These are phyloP conservation scores for Hoplostethus atlanticus DNA, from an alignment of 2,797 vertebrate species.

Conservation along the genomic window DNA sequence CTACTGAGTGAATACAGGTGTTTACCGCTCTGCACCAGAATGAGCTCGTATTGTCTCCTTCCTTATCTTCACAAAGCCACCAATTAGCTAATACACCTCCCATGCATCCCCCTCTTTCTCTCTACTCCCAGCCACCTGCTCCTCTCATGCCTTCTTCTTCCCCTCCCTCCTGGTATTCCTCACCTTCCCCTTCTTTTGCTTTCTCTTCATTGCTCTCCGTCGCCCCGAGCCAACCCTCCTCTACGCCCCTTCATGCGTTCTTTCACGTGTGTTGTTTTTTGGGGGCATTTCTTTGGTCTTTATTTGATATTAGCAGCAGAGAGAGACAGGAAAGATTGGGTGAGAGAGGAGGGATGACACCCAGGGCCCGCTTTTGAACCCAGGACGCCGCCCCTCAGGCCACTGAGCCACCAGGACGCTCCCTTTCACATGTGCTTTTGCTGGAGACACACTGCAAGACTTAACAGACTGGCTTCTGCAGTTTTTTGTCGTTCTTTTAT, in stretches of 20 bases:
- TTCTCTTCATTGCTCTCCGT: background rate
- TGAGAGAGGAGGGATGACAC: too few relatives aligned
- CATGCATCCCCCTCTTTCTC: background rate
- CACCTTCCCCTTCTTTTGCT: background rate
- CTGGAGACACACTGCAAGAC: background rate
- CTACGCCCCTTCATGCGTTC: background rate
- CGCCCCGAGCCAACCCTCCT: background rate
- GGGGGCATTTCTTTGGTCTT: too few relatives aligned
- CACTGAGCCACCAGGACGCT: too few relatives aligned
- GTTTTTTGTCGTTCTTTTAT: background rate
- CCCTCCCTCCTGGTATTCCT: background rate
- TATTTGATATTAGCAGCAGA: too few relatives aligned
- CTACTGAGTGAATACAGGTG: slow-evolving; percentile 19
- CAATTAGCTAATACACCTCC: slow-evolving; percentile 1
- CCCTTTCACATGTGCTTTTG: background rate
- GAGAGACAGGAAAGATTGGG: too few relatives aligned
- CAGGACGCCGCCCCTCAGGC: too few relatives aligned
- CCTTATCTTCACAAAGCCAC: slow-evolving; percentile 20
- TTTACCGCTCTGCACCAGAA: slow-evolving; percentile 1
- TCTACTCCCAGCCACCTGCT: background rate
- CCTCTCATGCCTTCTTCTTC: background rate
- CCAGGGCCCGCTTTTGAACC: too few relatives aligned
- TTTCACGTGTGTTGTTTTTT: too few relatives aligned
- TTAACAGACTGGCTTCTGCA: background rate
- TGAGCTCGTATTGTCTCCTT: background rate